A percentile compares a stretch with the other conserved stretches of the same genome.
phyloP scores from a whole-genome alignment of 1,140 invertebrate genomes.

The Drosophila nigrodunni region DNA sequence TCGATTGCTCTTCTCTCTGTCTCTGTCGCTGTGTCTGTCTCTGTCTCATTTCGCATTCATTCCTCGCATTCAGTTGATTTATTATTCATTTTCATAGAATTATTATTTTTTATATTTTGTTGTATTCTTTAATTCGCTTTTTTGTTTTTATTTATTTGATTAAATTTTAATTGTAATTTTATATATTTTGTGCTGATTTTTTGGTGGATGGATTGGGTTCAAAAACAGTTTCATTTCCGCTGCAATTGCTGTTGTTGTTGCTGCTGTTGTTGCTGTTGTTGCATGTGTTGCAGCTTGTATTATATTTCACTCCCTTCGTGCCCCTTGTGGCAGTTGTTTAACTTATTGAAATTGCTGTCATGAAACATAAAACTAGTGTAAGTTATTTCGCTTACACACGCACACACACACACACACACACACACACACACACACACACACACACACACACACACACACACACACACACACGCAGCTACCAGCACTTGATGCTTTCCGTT shows the following conservation, averaged over 20 bases:
- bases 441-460: constrained; percentile 16
- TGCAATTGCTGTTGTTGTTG: constrained; percentile 14
- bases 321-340: constrained; percentile 13
- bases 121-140: constrained; percentile 2
- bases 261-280: constrained; percentile 7
- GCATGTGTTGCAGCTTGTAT: constrained; percentile 11
- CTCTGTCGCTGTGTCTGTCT: background rate
- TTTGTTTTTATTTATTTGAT: constrained; percentile 11
- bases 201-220: constrained; percentile 70
- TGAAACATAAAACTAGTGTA: constrained; percentile 34
- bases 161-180: constrained; percentile 17
- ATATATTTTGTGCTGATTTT: constrained; percentile 20
- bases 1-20: constrained; percentile 1
- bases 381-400: constrained; percentile 29
- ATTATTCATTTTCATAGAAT: constrained; percentile 4
- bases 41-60: constrained; percentile 3
- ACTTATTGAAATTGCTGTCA: constrained; percentile 34
- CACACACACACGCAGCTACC: constrained; percentile 3
- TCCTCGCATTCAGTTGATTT: constrained; percentile 5
- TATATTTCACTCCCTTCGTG: background rate
- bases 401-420: background rate
- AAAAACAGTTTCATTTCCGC: constrained; percentile 43
- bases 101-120: background rate
- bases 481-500: constrained; percentile 70
- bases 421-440: constrained; percentile 12